These are phyloP conservation scores for Monodelphis domestica DNA, from an alignment of 2,797 vertebrate genomes.

Conservation along the genomic window DNA sequence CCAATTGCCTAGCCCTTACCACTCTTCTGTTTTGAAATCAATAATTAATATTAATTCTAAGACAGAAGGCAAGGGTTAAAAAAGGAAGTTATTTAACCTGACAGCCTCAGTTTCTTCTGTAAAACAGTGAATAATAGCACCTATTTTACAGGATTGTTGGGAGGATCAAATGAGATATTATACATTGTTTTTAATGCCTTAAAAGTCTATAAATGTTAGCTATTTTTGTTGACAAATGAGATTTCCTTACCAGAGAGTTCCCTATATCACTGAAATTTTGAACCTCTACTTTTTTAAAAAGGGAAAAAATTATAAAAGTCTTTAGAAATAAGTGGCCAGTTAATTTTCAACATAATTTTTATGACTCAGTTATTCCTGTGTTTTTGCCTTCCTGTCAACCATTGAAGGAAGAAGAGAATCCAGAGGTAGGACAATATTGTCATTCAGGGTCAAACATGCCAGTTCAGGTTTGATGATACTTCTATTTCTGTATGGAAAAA, in stretches of 20 bases:
- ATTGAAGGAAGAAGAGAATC: slow-evolving; percentile 35
- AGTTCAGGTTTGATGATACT: slow-evolving; percentile 43
- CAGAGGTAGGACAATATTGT: slow-evolving; percentile 39
- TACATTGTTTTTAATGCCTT: background rate
- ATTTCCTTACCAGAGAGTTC: background rate
- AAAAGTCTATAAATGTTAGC: background rate
- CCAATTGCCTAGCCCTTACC: too few species aligned
- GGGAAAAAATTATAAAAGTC: slow-evolving; percentile 20
- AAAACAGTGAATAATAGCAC: background rate
- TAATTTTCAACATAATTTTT: slow-evolving; percentile 27
- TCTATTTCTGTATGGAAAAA: slow-evolving; percentile 49
- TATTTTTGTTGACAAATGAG: background rate
- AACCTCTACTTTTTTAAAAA: background rate
- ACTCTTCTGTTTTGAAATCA: too few species aligned
- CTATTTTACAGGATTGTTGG: background rate
- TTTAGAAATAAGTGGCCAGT: slow-evolving; percentile 24
- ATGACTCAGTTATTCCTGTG: slow-evolving; percentile 38
- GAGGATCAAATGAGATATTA: background rate
- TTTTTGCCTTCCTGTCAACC: slow-evolving; percentile 35
- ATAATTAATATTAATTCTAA: too few species aligned
- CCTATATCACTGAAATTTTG: background rate
- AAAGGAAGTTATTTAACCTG: background rate
- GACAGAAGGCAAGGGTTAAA: too few species aligned
- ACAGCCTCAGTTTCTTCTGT: background rate
- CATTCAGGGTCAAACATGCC: slow-evolving; percentile 28